Percentiles rank a stretch among this genome's conserved stretches.
These are phyloP conservation scores for Agapornis canus DNA, from an alignment of 2,797 vertebrate species.

Conservation along the genomic window DNA sequence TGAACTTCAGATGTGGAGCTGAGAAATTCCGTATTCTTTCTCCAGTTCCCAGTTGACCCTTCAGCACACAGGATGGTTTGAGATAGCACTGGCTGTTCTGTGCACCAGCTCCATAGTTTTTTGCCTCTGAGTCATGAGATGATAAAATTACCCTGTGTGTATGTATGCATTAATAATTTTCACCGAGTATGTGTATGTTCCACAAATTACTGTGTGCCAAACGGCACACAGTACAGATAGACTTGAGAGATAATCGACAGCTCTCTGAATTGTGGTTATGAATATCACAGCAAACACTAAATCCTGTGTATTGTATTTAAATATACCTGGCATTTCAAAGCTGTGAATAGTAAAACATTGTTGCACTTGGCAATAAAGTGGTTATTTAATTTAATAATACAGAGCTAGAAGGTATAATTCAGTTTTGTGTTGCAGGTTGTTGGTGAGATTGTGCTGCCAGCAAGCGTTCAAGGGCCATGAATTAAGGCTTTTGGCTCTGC, in stretches of 20 bases:
- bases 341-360: not conserved
- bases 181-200: not conserved
- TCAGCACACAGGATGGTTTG: not conserved
- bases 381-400: not conserved
- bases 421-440: not conserved
- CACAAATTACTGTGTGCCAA: not conserved
- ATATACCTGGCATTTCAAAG: not conserved
- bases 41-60: not conserved
- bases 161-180: not conserved
- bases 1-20: not conserved
- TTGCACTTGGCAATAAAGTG: not conserved
- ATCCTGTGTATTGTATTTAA: not conserved
- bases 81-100: not conserved
- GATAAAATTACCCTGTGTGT: not conserved
- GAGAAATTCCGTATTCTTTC: not conserved
- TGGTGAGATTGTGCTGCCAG: not conserved
- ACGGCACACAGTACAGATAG: too few relatives aligned
- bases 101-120: not conserved
- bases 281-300: not conserved
- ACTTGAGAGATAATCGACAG: not conserved
- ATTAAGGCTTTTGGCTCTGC: not conserved
- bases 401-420: not conserved
- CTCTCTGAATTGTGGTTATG: not conserved
- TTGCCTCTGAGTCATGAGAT: not conserved
- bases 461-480: not conserved